These are phyloP conservation scores for Mimachlamys varia DNA, from an alignment of 2,888 invertebrate species.

Conservation along the genomic window DNA sequence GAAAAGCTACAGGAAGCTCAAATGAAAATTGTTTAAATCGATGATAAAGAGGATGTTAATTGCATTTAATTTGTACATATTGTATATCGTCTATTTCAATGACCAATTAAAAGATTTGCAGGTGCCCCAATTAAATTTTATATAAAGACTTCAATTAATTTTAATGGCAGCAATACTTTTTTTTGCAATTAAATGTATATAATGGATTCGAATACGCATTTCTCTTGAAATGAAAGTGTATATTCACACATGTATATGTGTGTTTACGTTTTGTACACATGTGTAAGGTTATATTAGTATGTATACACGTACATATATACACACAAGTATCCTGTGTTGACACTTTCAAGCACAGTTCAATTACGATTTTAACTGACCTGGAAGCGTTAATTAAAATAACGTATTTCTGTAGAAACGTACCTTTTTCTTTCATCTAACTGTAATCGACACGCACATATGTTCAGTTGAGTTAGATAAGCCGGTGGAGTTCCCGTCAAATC, in stretches of 20 bases:
- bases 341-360: neutral
- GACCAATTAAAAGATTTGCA: neutral
- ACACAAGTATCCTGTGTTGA: neutral
- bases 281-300: too few species aligned
- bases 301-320: neutral
- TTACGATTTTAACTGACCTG: neutral
- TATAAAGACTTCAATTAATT: too few species aligned
- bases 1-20: too few species aligned
- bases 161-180: too few species aligned
- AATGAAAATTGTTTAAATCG: too few species aligned
- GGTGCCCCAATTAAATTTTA: neutral
- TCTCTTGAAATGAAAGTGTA: neutral
- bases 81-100: too few species aligned
- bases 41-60: too few species aligned
- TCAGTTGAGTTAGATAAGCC: neutral
- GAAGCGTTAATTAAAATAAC: neutral
- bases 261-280: neutral
- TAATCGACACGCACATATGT: neutral
- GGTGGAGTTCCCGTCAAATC: conserved; percentile 40
- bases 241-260: neutral
- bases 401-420: neutral
- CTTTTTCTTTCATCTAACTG: conserved; percentile 1
- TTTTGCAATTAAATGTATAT: too few species aligned
- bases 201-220: too few species aligned
- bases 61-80: too few species aligned